Base-by-base conservation (phyloP, 37 sponge, comb jelly and placozoan species). In the Chondrilla cf. caribensis region DNA sequence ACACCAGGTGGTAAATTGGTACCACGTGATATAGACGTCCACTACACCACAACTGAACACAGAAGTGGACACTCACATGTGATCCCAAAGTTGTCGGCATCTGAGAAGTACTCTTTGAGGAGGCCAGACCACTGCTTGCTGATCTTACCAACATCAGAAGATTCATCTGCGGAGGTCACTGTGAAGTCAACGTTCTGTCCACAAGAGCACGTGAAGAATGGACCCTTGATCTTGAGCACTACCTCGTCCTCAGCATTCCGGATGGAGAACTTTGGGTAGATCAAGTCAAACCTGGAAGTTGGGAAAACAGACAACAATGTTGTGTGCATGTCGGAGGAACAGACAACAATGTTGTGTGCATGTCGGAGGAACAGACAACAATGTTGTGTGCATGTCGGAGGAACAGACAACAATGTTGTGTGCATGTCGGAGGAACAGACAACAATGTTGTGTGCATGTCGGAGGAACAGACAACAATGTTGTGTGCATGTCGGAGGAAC, bases 21-120 rank as follows among this genome's bases (percentile, higher is more conserved):
- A n/a, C n/a, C n/a, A n/a, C n/a, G n/a, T n/a, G n/a, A n/a, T n/a
- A n/a, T n/a, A n/a, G n/a, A n/a, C n/a, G n/a, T n/a, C n/a, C n/a
- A n/a, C n/a, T n/a, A n/a, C n/a, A n/a, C n/a, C n/a, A n/a, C n/a
- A n/a, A n/a, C n/a, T n/a, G n/a, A n/a, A n/a, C n/a, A n/a, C n/a
- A n/a, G n/a, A n/a, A n/a, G n/a, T n/a, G n/a, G 11, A 19, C 1
- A 80, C 89, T 77, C 55, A 92, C 93, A 94, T 22, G 83, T 60
- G 28, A 97, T 91, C 35, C 97, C 97, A 94, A 97, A 97, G 86
- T 97, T 97, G 71, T 97, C 97, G 47, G 97, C 97, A 89, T 94
- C 95, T 68, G 97, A 94, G 89, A 94, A 97, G 37, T 80, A 81
- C 82, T 97, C 97, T 59, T 94, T 94, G 11, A 87, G 82, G 0